These are phyloP conservation scores for Thryonomys swinderianus DNA, from an alignment of 2,113 vertebrate genomes.

Conservation along the genomic window DNA sequence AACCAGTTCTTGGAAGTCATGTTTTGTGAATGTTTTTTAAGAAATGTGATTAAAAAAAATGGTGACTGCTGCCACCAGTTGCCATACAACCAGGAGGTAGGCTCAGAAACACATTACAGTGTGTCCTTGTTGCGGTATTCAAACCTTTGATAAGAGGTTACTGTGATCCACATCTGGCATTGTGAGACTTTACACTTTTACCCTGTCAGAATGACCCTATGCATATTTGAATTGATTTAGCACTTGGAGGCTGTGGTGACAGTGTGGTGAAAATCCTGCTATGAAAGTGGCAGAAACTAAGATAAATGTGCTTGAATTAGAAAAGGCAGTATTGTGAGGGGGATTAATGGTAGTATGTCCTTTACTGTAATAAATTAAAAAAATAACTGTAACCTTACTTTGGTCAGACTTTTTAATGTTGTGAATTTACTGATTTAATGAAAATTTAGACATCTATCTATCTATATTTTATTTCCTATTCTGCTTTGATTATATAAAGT, in stretches of 20 bases:
- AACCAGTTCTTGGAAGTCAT: background rate
- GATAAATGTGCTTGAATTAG: background rate
- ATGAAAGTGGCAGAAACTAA: too few species aligned
- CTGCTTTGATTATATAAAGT: constrained; percentile 12
- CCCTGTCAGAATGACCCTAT: background rate
- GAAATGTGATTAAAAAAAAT: background rate
- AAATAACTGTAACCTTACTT: background rate
- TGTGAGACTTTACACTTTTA: background rate
- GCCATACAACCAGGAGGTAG: background rate
- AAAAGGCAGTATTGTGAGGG: background rate
- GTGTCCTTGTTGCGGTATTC: background rate
- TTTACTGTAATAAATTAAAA: background rate
- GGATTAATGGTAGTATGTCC: background rate
- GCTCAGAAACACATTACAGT: background rate
- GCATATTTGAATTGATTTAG: background rate
- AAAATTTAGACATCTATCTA: background rate
- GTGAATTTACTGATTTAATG: background rate
- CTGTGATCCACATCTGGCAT: background rate
- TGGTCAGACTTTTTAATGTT: background rate
- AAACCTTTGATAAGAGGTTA: too few species aligned
- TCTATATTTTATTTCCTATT: background rate
- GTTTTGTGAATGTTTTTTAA: background rate
- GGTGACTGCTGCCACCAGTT: background rate
- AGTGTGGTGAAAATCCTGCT: background rate
- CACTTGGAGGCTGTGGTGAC: background rate